These are phyloP conservation scores for Tiaroga cobitis DNA, from an alignment of 2,797 vertebrate species.

Conservation along the genomic window DNA sequence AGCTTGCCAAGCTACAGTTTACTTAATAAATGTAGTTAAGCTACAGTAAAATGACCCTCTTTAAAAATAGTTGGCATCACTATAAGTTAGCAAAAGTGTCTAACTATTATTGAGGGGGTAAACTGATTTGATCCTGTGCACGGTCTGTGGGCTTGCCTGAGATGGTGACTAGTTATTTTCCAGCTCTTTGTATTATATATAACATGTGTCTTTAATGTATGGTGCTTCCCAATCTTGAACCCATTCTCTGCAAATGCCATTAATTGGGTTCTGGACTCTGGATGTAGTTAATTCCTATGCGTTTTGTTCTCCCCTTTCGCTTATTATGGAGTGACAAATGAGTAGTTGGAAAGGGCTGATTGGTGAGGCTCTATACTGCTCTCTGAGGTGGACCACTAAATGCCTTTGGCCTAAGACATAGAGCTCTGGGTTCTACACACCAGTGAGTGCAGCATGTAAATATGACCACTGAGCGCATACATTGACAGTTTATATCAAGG, in stretches of 20 bases:
- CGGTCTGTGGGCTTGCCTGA: not conserved
- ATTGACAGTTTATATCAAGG: not conserved
- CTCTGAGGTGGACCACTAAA: constrained; percentile 48
- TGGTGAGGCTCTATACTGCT: constrained; percentile 18
- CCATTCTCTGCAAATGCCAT: constrained; percentile 60
- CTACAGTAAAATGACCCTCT: not conserved
- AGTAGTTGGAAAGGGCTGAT: constrained; percentile 27
- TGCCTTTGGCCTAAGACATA: constrained; percentile 20
- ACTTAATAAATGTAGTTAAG: constrained; percentile 13
- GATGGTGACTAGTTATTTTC: constrained; percentile 1
- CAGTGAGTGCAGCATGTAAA: constrained; percentile 18
- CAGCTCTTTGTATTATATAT: not conserved
- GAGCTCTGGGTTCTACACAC: constrained; percentile 8
- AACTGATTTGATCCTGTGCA: not conserved
- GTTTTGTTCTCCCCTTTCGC: constrained; percentile 23
- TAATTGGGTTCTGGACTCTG: constrained; percentile 28
- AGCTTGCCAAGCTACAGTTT: constrained; percentile 20
- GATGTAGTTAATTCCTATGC: constrained; percentile 8
- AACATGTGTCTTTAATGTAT: constrained; percentile 63
- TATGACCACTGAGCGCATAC: not conserved
- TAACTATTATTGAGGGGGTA: not conserved
- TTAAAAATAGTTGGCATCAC: not conserved
- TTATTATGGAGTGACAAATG: constrained; percentile 35
- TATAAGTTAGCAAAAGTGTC: not conserved
- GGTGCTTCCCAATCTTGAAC: constrained; percentile 70